Evolutionary conservation across 2,113 vertebrate genomes (phyloP).

Genomic region (Chunga burmeisteri): DNA sequence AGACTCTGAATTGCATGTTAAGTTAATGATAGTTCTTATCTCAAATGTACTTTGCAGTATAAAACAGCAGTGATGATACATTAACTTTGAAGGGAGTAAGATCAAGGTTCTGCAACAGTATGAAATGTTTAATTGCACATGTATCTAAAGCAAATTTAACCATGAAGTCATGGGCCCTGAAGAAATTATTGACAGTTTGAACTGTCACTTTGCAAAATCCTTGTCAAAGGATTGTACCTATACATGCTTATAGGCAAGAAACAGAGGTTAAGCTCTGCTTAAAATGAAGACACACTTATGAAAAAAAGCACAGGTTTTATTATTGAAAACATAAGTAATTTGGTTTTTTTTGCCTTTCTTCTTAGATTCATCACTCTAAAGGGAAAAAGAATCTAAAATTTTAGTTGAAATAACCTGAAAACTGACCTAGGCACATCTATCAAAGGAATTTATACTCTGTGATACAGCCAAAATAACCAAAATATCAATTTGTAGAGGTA

Average conservation of each 20-base stretch:
- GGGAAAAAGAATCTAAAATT: background rate
- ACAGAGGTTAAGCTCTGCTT: background rate
- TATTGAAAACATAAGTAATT: background rate
- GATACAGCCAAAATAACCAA: background rate
- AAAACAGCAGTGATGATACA: conserved; percentile 23
- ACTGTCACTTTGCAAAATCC: background rate
- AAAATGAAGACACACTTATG: background rate
- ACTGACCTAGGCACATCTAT: background rate
- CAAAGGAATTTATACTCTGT: background rate
- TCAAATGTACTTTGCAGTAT: conserved; percentile 7
- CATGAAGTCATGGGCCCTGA: conserved; percentile 13
- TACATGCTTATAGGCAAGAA: background rate
- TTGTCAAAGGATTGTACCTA: background rate
- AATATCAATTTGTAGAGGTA: background rate
- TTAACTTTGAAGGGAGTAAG: conserved; percentile 23
- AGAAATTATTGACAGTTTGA: background rate
- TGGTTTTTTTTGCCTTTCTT: background rate
- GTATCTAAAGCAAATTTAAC: conserved; percentile 63
- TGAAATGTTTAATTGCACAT: conserved; percentile 50
- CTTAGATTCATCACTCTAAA: background rate
- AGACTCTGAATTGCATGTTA: conserved; percentile 11
- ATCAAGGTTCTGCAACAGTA: conserved; percentile 55
- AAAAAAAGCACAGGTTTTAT: background rate
- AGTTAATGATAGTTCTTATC: conserved; percentile 44
- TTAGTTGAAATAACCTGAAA: background rate